phyloP scores from a whole-genome alignment of 2,888 invertebrate species.

The Chrysina gloriosa region DNA sequence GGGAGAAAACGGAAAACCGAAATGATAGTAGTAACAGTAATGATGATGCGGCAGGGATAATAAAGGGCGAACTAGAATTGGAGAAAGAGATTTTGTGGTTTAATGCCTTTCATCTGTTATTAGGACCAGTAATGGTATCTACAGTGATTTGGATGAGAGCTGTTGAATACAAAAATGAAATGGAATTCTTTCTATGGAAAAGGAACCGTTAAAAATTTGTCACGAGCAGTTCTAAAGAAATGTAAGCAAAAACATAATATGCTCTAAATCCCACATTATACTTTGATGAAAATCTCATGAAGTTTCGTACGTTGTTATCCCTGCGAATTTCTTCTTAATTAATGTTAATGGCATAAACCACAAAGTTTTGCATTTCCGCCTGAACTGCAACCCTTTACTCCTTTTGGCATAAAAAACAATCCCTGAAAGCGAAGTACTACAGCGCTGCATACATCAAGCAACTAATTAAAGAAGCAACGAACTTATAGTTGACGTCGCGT shows the following conservation, averaged over 20 bases:
- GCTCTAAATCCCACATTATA: too few relatives aligned
- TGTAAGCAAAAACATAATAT: too few relatives aligned
- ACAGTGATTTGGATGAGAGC: not conserved
- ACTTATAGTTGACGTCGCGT: constrained; percentile 12
- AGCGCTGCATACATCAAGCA: constrained; percentile 15
- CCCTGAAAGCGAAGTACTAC: constrained; percentile 1
- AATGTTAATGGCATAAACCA: not conserved
- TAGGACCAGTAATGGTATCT: not conserved
- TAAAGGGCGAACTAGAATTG: constrained; percentile 2
- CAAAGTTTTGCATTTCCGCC: not conserved
- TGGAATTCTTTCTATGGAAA: too few relatives aligned
- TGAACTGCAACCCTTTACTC: not conserved
- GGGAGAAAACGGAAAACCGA: constrained; percentile 6
- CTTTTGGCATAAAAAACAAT: not conserved
- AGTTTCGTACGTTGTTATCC: too few relatives aligned
- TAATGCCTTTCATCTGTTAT: too few relatives aligned
- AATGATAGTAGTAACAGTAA: constrained; percentile 5
- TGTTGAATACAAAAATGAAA: too few relatives aligned
- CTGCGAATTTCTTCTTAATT: too few relatives aligned
- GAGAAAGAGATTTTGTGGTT: too few relatives aligned
- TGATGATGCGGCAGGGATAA: constrained; percentile 16
- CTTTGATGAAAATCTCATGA: too few relatives aligned
- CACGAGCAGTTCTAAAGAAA: too few relatives aligned
- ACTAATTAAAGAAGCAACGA: constrained; percentile 23
- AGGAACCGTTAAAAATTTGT: too few relatives aligned